Base-by-base conservation (phyloP, 2,113 vertebrate species). In the Eudorcas thomsonii region DNA sequence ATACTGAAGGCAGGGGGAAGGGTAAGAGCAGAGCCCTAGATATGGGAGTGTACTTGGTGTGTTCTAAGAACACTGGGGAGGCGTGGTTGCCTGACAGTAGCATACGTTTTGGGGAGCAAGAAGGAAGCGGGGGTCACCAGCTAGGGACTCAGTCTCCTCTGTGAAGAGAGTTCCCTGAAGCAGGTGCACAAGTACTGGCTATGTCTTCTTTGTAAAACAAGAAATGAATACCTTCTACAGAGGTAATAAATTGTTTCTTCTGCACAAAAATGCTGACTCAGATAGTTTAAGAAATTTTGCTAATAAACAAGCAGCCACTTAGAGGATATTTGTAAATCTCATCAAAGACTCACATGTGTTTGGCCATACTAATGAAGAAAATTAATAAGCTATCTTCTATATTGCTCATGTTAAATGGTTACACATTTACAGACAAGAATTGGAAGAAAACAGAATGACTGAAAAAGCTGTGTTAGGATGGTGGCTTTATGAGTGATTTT, bases 311-410 rank as follows among this genome's bases (percentile, higher is more conserved):
- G 55, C 3, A 88, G 39, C 1, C 13, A 60, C 54, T 84, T 84
- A 90, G 82, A 83, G 89, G 88, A 50, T 36, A 86, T 71, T 8
- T 95, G 16, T 54, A 91, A 92, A 64, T 71, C 36, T 36, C 82
- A 64, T 25, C 7, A 39, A 64, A 28, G 36, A 28, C 16, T 50
- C 54, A 39, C 1, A 4, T 33, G 80, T 2, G 10, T 26, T 54
- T 60, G 77, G 60, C 59, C 39, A n/a, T 78, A 50, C 19, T 48
- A 48, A 45, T 1, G 15, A 39, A 33, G 33, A 21, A 54, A 8
- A 36, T 52, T 43, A n/a, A 57, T 9, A 23, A 28, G 4, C n/a
- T n/a, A 16, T 36, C 33, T 84, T 60, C 19, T 33, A 30, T 3
- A 9, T 1, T 6, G 25, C 11, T 33, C 10, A 43, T 30, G 33